These are phyloP conservation scores for Marmota monax DNA, from an alignment of 2,113 vertebrate species.

Conservation along the genomic window DNA sequence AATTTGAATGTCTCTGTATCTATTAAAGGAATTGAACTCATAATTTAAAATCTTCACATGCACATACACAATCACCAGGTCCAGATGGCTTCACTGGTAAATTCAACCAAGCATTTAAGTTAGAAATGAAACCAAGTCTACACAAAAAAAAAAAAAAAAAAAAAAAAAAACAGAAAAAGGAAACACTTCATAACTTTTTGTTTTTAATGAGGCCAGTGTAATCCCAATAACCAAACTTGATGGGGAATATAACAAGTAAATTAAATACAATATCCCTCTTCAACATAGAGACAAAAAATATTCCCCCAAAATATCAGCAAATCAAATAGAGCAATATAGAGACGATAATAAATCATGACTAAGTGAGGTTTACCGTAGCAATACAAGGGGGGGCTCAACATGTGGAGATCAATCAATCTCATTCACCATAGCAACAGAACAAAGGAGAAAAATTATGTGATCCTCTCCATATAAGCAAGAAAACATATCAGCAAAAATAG, in stretches of 20 bases:
- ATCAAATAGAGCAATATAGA: background rate
- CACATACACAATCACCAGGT: background rate
- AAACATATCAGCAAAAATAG: background rate
- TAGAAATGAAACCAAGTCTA: slow-evolving; percentile 11
- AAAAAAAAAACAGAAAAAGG: background rate
- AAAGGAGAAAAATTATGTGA: background rate
- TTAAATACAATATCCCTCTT: background rate
- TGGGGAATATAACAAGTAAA: background rate
- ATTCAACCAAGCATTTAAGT: slow-evolving; percentile 23
- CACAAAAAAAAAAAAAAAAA: background rate
- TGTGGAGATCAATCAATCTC: background rate
- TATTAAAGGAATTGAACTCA: slow-evolving; percentile 34
- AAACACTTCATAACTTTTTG: background rate
- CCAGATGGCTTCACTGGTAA: slow-evolving; percentile 40
- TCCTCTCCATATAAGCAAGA: background rate
- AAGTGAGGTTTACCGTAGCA: background rate
- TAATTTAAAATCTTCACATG: slow-evolving; percentile 25
- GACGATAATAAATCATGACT: background rate
- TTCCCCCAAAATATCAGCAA: background rate
- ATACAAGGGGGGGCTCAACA: background rate
- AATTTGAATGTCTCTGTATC: background rate
- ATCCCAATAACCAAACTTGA: background rate
- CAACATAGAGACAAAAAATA: background rate
- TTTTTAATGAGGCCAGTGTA: background rate
- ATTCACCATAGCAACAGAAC: background rate